Evolutionary conservation across 2,797 vertebrate genomes (phyloP), one percentile per base, ranked within the genome.

Genomic region (Pseudochirops corinnae): DNA sequence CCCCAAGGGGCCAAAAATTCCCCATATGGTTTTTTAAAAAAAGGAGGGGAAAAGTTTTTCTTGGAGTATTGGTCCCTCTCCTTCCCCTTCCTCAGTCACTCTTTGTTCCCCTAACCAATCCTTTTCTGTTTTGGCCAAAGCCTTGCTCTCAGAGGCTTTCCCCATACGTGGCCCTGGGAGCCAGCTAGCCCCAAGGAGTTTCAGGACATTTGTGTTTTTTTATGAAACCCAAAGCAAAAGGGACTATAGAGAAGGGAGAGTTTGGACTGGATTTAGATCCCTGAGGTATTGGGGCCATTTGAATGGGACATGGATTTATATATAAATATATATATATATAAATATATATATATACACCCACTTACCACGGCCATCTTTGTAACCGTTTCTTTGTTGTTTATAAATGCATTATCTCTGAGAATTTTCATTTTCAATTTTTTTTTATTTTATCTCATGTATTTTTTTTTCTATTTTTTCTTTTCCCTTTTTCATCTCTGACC

Each of bases 361-460:
- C 98, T 98, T 98, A 98, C 98, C 98, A 98, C 93, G 93, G 98
- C 98, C 98, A 98, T 99, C 98, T 98, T 99, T 98, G 98, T 99
- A 99, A 98, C 98, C 98, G 98, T 99, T 98, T 99, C 98, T 98
- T 98, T 99, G 98, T 99, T 99, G 98, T 99, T 99, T 99, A 99
- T 99, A 99, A 99, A 98, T 98, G 98, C 98, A 98, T 99, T 98
- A 98, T 99, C 98, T 98, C 98, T 98, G 97, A 96, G 95, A 98
- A 98, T 98, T 99, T 99, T 98, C 98, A 98, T 98, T 98, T 98
- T 99, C 98, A 98, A 98, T 98, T 98, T 98, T 98, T 0, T 98
- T 98, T 92, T 56, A 52, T 87, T 82, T 90, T 50, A 31, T 24
- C 90, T 52, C 60, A 31, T n/a, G 90, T 93, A 56, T 96, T 92